These are phyloP conservation scores for Agrotis exclamationis DNA, from an alignment of 2,888 invertebrate genomes.

Conservation along the genomic window DNA sequence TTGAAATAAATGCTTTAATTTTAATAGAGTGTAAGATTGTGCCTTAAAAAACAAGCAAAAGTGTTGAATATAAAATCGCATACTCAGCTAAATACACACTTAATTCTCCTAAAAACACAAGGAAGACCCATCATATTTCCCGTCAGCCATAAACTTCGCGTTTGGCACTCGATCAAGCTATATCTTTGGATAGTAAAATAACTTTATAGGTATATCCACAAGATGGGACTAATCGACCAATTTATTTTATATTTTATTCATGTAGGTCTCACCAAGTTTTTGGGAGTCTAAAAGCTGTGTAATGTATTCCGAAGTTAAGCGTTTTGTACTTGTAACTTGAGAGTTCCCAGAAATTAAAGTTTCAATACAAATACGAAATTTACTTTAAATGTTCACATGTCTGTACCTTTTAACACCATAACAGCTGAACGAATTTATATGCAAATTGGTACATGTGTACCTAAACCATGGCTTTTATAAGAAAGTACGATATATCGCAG, in stretches of 20 bases:
- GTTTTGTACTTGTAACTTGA: constrained; percentile 16
- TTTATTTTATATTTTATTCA: constrained; percentile 34
- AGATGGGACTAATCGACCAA: constrained; percentile 37
- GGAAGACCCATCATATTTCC: constrained; percentile 17
- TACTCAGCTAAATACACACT: neutral
- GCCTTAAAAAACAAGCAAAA: too few relatives aligned
- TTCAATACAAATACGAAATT: too few relatives aligned
- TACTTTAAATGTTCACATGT: too few relatives aligned
- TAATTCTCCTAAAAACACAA: constrained; percentile 1
- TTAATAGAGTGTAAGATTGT: too few relatives aligned
- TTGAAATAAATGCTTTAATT: too few relatives aligned
- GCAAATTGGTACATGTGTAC: too few relatives aligned
- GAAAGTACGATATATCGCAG: too few relatives aligned
- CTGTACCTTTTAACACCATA: too few relatives aligned
- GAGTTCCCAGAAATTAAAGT: neutral
- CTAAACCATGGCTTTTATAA: too few relatives aligned
- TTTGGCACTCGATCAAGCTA: constrained; percentile 53
- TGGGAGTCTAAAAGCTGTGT: constrained; percentile 19
- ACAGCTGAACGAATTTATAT: too few relatives aligned
- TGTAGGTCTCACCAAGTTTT: constrained; percentile 12
- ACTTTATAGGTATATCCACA: constrained; percentile 24
- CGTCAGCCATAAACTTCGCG: constrained; percentile 23
- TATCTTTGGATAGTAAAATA: constrained; percentile 43
- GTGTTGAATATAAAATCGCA: too few relatives aligned
- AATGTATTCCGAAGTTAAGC: constrained; percentile 31